Percentiles rank a stretch among this genome's conserved stretches.
Conservation (phyloP, 2,797 vertebrate species). For the Chiroxiphia lanceolata region DNA sequence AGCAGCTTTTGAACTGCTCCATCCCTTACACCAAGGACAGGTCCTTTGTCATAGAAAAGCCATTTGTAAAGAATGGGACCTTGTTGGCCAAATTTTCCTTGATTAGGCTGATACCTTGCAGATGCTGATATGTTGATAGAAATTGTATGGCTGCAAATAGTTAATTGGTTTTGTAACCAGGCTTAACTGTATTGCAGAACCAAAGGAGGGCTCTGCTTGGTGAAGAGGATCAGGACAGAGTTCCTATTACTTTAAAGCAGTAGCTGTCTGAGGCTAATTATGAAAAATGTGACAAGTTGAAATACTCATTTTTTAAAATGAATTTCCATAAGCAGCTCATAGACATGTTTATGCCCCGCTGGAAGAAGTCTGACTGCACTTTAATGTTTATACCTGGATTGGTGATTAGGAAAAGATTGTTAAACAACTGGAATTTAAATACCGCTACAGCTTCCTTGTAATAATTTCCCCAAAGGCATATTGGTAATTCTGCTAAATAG, state of each 20-base stretch:
- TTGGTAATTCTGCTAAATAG: conserved; percentile 80
- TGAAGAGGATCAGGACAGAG: neutral
- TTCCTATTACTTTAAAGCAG: conserved; percentile 47
- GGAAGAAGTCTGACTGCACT: conserved; percentile 62
- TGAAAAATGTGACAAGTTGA: neutral
- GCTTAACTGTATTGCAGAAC: neutral
- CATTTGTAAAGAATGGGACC: neutral
- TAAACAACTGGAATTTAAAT: conserved; percentile 79
- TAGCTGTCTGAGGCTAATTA: neutral
- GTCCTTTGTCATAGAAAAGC: neutral
- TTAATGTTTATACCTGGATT: conserved; percentile 68
- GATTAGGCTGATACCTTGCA: neutral
- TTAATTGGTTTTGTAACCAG: conserved; percentile 28
- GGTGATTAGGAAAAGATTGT: conserved; percentile 73
- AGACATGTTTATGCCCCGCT: conserved; percentile 17
- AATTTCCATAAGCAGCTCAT: conserved; percentile 27
- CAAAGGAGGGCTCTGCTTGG: neutral
- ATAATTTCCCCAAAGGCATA: conserved; percentile 75
- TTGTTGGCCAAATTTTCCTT: neutral
- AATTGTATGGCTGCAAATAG: neutral
- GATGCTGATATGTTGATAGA: neutral
- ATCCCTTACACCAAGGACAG: neutral
- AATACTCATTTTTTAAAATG: conserved; percentile 2
- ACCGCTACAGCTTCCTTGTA: conserved; percentile 67
- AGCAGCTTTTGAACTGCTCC: neutral